A percentile compares a stretch with the other conserved stretches of the same genome.
Conservation (phyloP, 1,140 invertebrate genomes). For the Conus ventricosus region DNA sequence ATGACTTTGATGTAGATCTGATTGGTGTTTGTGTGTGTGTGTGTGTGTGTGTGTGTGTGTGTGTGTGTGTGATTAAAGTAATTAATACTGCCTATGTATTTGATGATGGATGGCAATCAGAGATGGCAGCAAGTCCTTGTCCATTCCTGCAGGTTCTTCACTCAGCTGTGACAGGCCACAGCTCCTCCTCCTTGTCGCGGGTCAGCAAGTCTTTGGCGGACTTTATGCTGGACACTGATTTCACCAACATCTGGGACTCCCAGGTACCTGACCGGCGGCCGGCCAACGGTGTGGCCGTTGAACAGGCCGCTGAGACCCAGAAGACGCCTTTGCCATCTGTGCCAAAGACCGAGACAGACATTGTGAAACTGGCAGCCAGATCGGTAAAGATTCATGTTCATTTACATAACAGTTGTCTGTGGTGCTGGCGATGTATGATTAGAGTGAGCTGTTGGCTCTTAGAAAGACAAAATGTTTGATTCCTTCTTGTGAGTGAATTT, state of each 20-base stretch:
- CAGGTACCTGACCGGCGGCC: conserved; percentile 7
- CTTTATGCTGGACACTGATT: conserved; percentile 63
- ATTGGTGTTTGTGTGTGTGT: not conserved
- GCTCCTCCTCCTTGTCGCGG: conserved; percentile 55
- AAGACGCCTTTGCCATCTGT: conserved; percentile 12
- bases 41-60: not conserved
- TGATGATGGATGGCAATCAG: not conserved
- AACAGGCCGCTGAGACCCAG: conserved; percentile 14
- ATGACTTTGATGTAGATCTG: too few relatives aligned
- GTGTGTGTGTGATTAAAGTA: not conserved
- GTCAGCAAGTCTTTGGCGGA: conserved; percentile 61
- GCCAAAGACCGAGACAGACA: conserved; percentile 63
- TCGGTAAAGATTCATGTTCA: conserved; percentile 64
- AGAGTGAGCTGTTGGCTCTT: too few relatives aligned
- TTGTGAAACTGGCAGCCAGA: conserved; percentile 74
- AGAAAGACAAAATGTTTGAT: too few relatives aligned
- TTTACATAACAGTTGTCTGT: too few relatives aligned
- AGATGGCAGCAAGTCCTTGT: too few relatives aligned
- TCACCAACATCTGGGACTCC: conserved; percentile 57
- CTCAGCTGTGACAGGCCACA: conserved; percentile 74
- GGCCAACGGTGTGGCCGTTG: conserved; percentile 35
- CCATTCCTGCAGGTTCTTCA: conserved; percentile 72
- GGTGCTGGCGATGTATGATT: too few relatives aligned
- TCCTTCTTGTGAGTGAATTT: too few relatives aligned
- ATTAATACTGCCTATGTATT: not conserved